Evolutionary conservation across 2,888 invertebrate species (phyloP).

Genomic region (Melinaea menophilus): DNA sequence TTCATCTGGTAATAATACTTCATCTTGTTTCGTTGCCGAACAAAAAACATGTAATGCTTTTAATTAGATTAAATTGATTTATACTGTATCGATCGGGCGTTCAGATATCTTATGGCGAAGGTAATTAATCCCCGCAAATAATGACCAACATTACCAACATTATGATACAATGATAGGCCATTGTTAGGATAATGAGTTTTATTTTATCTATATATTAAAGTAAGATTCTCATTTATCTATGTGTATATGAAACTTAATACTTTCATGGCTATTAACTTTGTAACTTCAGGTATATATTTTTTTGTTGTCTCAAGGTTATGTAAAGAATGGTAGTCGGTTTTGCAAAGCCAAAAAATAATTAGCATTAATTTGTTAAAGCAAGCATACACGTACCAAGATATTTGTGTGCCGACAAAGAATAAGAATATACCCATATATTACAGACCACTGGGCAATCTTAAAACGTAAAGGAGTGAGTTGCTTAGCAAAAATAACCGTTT

Average conservation of each 20-base stretch:
- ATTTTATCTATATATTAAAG: conserved; percentile 19
- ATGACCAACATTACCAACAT: conserved; percentile 54
- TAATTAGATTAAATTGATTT: conserved; percentile 79
- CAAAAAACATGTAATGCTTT: conserved; percentile 77
- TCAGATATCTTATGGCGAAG: conserved; percentile 58
- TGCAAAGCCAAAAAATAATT: conserved; percentile 55
- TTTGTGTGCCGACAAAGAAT: conserved; percentile 61
- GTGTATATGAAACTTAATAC: conserved; percentile 21
- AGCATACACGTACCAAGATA: conserved; percentile 50
- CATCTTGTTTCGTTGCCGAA: conserved; percentile 71
- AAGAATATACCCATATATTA: conserved; percentile 15
- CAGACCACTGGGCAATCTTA: conserved; percentile 4
- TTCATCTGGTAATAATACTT: conserved; percentile 73
- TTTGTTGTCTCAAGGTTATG: conserved; percentile 4
- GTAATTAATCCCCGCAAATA: conserved; percentile 74
- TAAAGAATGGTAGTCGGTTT: conserved; percentile 30
- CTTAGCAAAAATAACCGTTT: neutral
- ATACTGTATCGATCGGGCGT: conserved; percentile 64
- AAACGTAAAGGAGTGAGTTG: neutral
- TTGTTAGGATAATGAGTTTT: conserved; percentile 34
- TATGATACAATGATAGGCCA: conserved; percentile 35
- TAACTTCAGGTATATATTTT: conserved; percentile 21
- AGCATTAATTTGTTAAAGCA: conserved; percentile 68
- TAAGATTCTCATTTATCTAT: conserved; percentile 12
- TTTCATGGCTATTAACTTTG: conserved; percentile 29